Evolutionary conservation across 2,113 vertebrate species (phyloP).

Genomic region (Dipodomys ordii): DNA sequence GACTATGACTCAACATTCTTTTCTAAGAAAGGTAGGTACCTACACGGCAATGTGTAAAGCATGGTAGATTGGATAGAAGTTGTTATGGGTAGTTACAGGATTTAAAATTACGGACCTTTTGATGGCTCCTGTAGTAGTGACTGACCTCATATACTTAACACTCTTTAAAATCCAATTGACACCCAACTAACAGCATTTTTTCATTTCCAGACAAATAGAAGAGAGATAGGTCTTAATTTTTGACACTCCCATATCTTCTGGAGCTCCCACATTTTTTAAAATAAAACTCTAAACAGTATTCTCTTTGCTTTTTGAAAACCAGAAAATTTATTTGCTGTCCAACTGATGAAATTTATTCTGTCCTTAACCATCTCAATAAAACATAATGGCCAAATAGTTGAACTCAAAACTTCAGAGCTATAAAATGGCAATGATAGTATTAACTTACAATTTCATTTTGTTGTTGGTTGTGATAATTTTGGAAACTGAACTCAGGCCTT

Average conservation of each 20-base stretch:
- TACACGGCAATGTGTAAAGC: too few relatives aligned
- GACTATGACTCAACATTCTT: not conserved
- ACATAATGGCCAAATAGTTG: not conserved
- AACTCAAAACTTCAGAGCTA: too few relatives aligned
- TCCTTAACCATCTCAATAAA: not conserved
- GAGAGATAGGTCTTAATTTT: not conserved
- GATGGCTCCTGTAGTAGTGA: not conserved
- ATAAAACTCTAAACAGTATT: not conserved
- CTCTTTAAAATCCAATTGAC: not conserved
- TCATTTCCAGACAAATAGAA: not conserved
- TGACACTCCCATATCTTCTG: not conserved
- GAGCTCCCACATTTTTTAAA: not conserved
- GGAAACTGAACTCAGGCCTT: too few relatives aligned
- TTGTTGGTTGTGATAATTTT: too few relatives aligned
- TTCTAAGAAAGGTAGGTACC: not conserved
- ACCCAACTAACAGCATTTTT: not conserved
- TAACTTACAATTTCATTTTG: too few relatives aligned
- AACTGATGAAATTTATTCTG: not conserved
- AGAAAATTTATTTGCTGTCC: not conserved
- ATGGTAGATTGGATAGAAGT: not conserved
- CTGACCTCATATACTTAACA: slow-evolving; percentile 38
- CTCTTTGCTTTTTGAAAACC: not conserved
- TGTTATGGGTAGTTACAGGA: not conserved
- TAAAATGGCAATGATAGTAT: too few relatives aligned
- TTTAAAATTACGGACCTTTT: slow-evolving; percentile 23